A percentile compares a stretch with the other conserved stretches of the same genome.
These are phyloP conservation scores for Plectropomus leopardus DNA, from an alignment of 2,113 vertebrate genomes.

Conservation along the genomic window DNA sequence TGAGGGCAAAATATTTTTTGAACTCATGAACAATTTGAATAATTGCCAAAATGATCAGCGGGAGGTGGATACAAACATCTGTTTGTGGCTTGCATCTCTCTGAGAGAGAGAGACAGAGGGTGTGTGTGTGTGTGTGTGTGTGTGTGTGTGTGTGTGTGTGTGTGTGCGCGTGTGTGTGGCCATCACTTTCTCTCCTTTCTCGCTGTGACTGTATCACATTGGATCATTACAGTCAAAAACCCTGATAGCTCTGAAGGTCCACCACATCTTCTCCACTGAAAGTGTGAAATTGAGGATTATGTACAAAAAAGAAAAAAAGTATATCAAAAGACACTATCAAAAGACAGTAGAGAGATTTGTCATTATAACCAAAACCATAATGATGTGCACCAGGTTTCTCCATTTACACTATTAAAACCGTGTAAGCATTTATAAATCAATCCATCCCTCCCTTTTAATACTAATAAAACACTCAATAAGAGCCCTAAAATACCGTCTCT, in stretches of 20 bases:
- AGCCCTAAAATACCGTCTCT: neutral
- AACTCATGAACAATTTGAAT: too few species aligned
- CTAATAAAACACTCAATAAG: neutral
- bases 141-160: neutral
- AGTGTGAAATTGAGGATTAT: slow-evolving; percentile 50
- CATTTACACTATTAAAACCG: neutral
- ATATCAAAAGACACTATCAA: neutral
- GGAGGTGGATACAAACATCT: too few species aligned
- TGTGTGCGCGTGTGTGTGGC: neutral
- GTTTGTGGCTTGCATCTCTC: too few species aligned
- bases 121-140: neutral
- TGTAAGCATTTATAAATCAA: neutral
- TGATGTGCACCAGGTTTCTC: neutral
- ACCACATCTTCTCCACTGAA: slow-evolving; percentile 38
- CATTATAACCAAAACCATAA: neutral
- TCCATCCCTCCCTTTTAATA: neutral
- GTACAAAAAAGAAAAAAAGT: neutral
- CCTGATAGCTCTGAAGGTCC: slow-evolving; percentile 14
- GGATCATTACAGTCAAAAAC: slow-evolving; percentile 21
- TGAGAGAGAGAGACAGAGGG: too few species aligned
- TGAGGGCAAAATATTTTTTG: too few species aligned
- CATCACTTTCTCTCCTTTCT: neutral
- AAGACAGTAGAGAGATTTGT: slow-evolving; percentile 11
- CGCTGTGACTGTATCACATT: slow-evolving; percentile 6
- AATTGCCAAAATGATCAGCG: too few species aligned